Base-by-base conservation (phyloP, 2,797 vertebrate genomes). In the Cyprinella venusta region DNA sequence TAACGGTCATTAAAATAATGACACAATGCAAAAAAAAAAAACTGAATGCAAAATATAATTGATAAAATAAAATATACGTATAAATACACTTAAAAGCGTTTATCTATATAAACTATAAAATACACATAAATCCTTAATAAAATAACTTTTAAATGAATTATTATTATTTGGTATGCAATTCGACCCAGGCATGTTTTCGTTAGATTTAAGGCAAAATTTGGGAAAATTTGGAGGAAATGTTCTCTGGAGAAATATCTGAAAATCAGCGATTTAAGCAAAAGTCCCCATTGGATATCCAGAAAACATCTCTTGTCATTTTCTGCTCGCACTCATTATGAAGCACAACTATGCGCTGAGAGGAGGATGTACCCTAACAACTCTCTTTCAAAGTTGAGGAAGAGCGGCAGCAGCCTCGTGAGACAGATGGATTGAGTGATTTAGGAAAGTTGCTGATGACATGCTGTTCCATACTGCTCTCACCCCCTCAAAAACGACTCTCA, bases 381-480 rank as follows among this genome's bases (percentile, higher is more conserved):
- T 64, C 45, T 68, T 75, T 81, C 75, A 61, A 40, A 81, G 67
- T 42, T 40, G 38, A 79, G n/a, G 45, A 83, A 74, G 56, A 79
- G 67, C 75, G 52, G 74, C 74, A 40, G 42, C 68, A 50, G 68
- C 75, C 75, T 85, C 64, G 68, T 42, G 67, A 84, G 84, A 84
- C 84, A 87, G 84, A 80, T 88, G 92, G 91, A 94, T 93, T 91
- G 92, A 91, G 89, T 80, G 85, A 64, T 77, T 89, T 76, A 78
- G 87, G 89, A 91, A 93, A 92, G 26, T 88, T 87, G 92, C 90
- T 92, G 91, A 93, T 90, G 90, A 90, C 84, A 75, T 84, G 72
- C 86, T 90, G 89, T 88, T 85, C 85, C 87, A 88, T 80, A 84
- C 82, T 87, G 88, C 89, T 84, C 80, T 85, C 92, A 91, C 92